phyloP scores from a whole-genome alignment of 2,113 vertebrate species.

The Triplophysa tibetana region DNA sequence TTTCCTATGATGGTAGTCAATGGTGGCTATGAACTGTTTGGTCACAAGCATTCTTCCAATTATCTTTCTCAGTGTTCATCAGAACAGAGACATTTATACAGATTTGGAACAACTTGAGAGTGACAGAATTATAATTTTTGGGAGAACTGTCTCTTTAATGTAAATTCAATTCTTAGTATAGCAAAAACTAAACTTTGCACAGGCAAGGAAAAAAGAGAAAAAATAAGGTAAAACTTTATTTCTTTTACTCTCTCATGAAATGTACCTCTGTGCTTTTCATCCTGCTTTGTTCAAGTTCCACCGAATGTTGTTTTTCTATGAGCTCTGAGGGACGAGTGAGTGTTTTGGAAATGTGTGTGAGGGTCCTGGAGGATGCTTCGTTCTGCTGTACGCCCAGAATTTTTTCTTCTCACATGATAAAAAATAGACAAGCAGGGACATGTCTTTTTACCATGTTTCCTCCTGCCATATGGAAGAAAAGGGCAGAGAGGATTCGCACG shows the following conservation, averaged over 20 bases:
- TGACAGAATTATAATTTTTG: too few species aligned
- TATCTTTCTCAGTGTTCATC: too few species aligned
- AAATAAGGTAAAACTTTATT: neutral
- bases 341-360: neutral
- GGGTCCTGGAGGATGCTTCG: slow-evolving; percentile 34
- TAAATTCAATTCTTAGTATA: too few species aligned
- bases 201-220: too few species aligned
- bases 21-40: too few species aligned
- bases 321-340: neutral
- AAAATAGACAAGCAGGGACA: slow-evolving; percentile 45
- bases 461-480: slow-evolving; percentile 28
- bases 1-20: too few species aligned
- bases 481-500: slow-evolving; percentile 26
- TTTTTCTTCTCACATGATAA: slow-evolving; percentile 42
- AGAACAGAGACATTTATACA: too few species aligned
- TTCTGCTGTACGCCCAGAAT: slow-evolving; percentile 34
- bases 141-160: too few species aligned
- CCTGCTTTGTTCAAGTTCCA: slow-evolving; percentile 37
- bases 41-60: too few species aligned
- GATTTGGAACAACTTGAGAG: too few species aligned
- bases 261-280: neutral
- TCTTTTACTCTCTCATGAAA: neutral
- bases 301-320: neutral
- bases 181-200: too few species aligned
- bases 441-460: slow-evolving; percentile 42